phyloP scores from a whole-genome alignment of 2,888 invertebrate species.

The Watsonalla binaria region DNA sequence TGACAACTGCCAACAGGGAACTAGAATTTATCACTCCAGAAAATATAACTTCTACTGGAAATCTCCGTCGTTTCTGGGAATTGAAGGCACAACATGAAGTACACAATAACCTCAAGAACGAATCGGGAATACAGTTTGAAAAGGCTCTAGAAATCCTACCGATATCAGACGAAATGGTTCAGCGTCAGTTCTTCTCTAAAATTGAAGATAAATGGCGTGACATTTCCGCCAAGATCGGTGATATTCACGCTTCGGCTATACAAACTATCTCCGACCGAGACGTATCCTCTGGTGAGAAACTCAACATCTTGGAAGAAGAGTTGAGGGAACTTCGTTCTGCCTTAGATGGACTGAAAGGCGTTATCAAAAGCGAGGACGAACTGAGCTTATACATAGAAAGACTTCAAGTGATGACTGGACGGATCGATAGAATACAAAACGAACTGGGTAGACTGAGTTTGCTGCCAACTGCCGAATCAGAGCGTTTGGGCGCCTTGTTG shows the following conservation, averaged over 20 bases:
- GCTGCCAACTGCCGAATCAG: constrained; percentile 85
- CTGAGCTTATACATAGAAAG: constrained; percentile 89
- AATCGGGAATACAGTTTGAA: constrained; percentile 85
- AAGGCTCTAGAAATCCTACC: constrained; percentile 88
- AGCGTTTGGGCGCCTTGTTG: constrained; percentile 85
- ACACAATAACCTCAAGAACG: constrained; percentile 86
- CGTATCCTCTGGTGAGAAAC: constrained; percentile 85
- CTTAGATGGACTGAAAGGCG: constrained; percentile 85
- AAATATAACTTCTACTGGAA: constrained; percentile 81
- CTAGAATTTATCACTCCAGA: constrained; percentile 82
- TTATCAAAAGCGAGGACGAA: constrained; percentile 91
- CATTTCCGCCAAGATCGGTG: constrained; percentile 81
- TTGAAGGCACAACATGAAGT: constrained; percentile 92
- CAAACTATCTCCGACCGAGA: constrained; percentile 85
- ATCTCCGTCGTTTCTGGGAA: constrained; percentile 92
- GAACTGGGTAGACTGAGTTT: constrained; percentile 87
- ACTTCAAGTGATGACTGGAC: constrained; percentile 85
- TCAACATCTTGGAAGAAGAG: constrained; percentile 86
- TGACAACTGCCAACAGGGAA: constrained; percentile 85
- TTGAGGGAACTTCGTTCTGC: constrained; percentile 84
- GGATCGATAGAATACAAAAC: constrained; percentile 88
- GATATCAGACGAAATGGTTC: constrained; percentile 90
- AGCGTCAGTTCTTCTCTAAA: constrained; percentile 87
- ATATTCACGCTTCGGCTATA: constrained; percentile 83
- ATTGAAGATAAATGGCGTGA: constrained; percentile 87